Evolutionary conservation across 64 coral and sea anemone genomes (phyloP), one percentile per base, ranked within the genome.

Genomic region (Cladopsammia gracilis): DNA sequence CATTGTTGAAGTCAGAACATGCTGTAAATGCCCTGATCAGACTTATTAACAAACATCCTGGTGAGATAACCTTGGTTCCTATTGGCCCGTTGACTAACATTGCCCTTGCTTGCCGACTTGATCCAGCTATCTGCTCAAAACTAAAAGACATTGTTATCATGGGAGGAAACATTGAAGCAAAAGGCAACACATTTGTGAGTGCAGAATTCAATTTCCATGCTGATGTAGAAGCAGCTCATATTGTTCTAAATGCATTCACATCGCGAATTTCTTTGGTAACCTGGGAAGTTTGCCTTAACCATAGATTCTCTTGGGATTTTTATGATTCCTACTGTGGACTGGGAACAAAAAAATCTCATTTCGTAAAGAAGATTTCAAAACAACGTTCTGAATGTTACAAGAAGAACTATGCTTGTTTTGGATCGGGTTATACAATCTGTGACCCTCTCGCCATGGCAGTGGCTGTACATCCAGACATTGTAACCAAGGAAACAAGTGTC

Each of bases 161-260:
- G 95, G 95, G 95, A 69, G 95, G 95, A 49, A 96, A 89, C 62
- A 76, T 64, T 14, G 84, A 93, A 54, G 90, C 84, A 58, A 93
- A 93, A 71, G 95, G 95, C 10, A 96, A 96, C 51, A 34, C 72
- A 5, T 46, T 3, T 47, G 74, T 91, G 61, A 91, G 89, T 91
- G 71, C 88, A 50, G 94, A 95, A 68, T 95, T 96, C 52, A 96
- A 96, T 85, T 96, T 96, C 43, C 89, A 92, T 76, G 70, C 15
- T 23, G 95, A 96, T 76, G 70, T 72, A 4, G 95, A 96, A 60
- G 82, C 95, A 69, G 95, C 95, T 11, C 58, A 74, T 26, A 52
- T 96, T 18, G 77, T 80, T 6, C 48, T 96, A 8, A 92, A 88
- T 25, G 85, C 92, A 70, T 56, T 96, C 48, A 83, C 66, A 42